Evolutionary conservation across 2,888 invertebrate genomes (phyloP), one percentile per base, ranked within the genome.

Genomic region (Strigamia crassipes): DNA sequence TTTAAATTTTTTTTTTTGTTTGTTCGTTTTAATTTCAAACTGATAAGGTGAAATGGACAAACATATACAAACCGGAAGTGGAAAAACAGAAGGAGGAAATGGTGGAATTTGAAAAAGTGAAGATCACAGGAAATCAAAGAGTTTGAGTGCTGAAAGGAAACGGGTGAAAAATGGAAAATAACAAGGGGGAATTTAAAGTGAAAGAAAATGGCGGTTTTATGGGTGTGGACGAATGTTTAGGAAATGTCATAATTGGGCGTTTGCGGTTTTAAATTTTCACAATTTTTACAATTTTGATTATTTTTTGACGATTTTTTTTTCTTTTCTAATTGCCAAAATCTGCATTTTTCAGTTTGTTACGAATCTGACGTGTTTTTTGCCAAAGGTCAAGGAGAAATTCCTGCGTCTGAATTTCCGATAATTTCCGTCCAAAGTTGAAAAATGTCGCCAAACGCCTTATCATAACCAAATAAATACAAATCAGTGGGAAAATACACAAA

Each of bases 1-100:
- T 61, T 23, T 21, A 18, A 61, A 61, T n/a, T n/a, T n/a, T n/a
- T n/a, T n/a, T n/a, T n/a, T n/a, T n/a, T n/a, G n/a, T n/a, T n/a
- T n/a, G n/a, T n/a, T n/a, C n/a, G n/a, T 73, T 13, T 38, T 38
- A 38, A 38, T 38, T 38, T 38, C 6, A 10, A 38, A 31, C 0
- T 73, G 31, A 31, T 73, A 73, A 73, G 73, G 73, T 73, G 73
- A 73, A 56, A 56, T 73, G 31, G 73, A 73, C 73, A 73, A 56
- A 73, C 73, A 73, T 3, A 27, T 73, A 6, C 12, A 73, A 73
- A 73, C 73, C 73, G 73, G 73, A 73, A 73, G 73, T 73, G 3
- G 27, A n/a, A 66, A n/a, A 21, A 73, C 10, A 15, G 73, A 31
- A 73, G 73, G 23, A 73, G 73, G 73, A 73, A 73, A 73, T 73